These are phyloP conservation scores for Mercenaria mercenaria DNA, from an alignment of 1,140 invertebrate species.

Conservation along the genomic window DNA sequence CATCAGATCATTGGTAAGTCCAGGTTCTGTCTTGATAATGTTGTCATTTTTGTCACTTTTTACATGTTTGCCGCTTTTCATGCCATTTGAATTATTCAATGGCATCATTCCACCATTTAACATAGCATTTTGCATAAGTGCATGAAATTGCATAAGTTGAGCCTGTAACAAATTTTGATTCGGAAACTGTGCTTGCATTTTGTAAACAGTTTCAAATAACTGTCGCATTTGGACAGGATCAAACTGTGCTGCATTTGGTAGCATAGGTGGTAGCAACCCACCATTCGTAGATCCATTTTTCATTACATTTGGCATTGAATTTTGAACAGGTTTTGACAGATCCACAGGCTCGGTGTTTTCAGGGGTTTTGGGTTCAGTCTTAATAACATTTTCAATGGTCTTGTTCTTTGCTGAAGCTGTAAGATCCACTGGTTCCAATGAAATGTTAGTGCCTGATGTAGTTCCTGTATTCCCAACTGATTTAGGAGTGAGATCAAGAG, in stretches of 20 bases:
- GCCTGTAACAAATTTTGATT: conserved; percentile 45
- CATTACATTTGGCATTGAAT: neutral
- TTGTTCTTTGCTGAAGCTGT: neutral
- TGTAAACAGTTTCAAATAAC: conserved; percentile 35
- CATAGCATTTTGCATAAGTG: conserved; percentile 50
- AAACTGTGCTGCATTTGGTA: neutral
- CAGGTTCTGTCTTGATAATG: conserved; percentile 21
- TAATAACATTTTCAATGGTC: neutral
- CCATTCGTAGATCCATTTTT: neutral
- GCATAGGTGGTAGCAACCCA: neutral
- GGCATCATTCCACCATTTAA: neutral
- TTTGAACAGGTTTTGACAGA: conserved; percentile 9
- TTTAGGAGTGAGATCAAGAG: conserved; percentile 24
- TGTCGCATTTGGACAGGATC: conserved; percentile 28
- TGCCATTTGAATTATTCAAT: neutral
- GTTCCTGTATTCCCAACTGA: neutral
- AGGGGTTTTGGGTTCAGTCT: neutral
- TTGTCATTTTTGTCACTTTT: conserved; percentile 54
- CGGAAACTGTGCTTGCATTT: conserved; percentile 42
- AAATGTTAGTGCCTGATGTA: neutral
- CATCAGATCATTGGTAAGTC: neutral
- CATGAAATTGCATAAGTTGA: conserved; percentile 58
- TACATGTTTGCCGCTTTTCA: neutral
- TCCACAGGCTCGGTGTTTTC: neutral
- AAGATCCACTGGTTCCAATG: neutral